These are phyloP conservation scores for Leptogaster cylindrica DNA, from an alignment of 2,888 invertebrate genomes.

Conservation along the genomic window DNA sequence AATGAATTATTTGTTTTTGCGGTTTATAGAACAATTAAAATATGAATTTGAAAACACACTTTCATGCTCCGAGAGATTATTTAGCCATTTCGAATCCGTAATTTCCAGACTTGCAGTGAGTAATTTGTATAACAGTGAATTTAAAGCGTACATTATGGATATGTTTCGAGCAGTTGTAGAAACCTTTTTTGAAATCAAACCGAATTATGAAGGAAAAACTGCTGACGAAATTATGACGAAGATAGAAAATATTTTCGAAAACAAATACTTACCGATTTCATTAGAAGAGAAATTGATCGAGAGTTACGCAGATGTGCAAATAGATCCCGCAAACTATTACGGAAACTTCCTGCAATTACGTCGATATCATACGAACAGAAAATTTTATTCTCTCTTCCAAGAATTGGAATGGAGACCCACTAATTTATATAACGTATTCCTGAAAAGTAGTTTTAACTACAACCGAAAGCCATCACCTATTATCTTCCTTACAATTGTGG, in stretches of 20 bases:
- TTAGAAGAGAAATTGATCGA: not conserved
- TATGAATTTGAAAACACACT: not conserved
- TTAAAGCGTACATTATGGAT: not conserved
- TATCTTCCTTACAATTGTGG: not conserved
- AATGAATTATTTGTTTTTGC: slow-evolving; percentile 3
- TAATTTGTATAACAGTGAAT: not conserved
- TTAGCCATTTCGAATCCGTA: slow-evolving; percentile 10
- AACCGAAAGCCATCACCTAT: slow-evolving; percentile 15
- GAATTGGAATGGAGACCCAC: slow-evolving; percentile 1
- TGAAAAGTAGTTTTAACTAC: slow-evolving; percentile 2
- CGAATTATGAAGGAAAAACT: slow-evolving; percentile 7
- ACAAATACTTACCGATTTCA: slow-evolving; percentile 7
- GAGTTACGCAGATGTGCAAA: not conserved
- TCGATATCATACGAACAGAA: not conserved
- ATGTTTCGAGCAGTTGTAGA: slow-evolving; percentile 3
- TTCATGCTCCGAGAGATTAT: not conserved
- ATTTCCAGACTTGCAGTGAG: not conserved
- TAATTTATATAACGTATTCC: not conserved
- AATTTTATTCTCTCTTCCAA: not conserved
- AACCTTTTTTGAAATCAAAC: not conserved
- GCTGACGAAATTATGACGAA: slow-evolving; percentile 9
- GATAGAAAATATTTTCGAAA: not conserved
- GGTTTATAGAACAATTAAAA: not conserved
- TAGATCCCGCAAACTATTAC: slow-evolving; percentile 2
- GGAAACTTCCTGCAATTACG: slow-evolving; percentile 1